Evolutionary conservation across 2,113 vertebrate genomes (phyloP), one percentile per base, ranked within the genome.

Genomic region (Nerophis lumbriciformis): DNA sequence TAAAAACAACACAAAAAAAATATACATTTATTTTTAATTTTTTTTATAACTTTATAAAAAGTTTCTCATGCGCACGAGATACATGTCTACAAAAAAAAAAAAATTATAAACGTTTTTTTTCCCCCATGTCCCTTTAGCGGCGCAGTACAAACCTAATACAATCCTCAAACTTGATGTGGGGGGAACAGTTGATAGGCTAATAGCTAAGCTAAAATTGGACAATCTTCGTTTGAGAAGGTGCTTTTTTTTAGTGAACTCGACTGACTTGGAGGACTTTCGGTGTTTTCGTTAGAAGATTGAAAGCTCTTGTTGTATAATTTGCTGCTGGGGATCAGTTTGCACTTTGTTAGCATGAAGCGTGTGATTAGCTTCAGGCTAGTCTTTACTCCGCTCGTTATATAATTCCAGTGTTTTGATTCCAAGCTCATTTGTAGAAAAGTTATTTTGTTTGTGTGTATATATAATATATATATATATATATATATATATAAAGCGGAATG

Each of bases 401-500:
- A 28, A 28, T 28, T 28, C 4, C 6, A 7, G 14, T 13, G 6
- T 48, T 48, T 71, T 62, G 61, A 39, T 78, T 69, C 58, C 64
- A 67, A 53, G 28, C 28, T 28, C 4, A 73, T 48, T 21, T 59
- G 45, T 21, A 15, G 13, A 48, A 8, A 8, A 48, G 47, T 39
- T 13, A 16, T 48, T n/a, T 50, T 21, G 2, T n/a, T 68, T 58
- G 73, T 79, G 56, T 75, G 66, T 45, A 57, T 39, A 57, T 39
- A 39, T 7, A 39, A 39, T 39, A 39, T 39, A 39, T 38, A 38
- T 38, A 38, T 38, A 38, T 38, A 39, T 39, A 39, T 39, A 39
- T 39, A 39, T 39, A 39, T 39, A 39, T 39, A 39, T 39, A 82
- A 62, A 72, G 80, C 65, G 84, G 74, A 86, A 90, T 89, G 83